A percentile compares a stretch with the other conserved stretches of the same genome.
Evolutionary conservation across 2,797 vertebrate genomes (phyloP).

Genomic region (Yasuhikotakia modesta): DNA sequence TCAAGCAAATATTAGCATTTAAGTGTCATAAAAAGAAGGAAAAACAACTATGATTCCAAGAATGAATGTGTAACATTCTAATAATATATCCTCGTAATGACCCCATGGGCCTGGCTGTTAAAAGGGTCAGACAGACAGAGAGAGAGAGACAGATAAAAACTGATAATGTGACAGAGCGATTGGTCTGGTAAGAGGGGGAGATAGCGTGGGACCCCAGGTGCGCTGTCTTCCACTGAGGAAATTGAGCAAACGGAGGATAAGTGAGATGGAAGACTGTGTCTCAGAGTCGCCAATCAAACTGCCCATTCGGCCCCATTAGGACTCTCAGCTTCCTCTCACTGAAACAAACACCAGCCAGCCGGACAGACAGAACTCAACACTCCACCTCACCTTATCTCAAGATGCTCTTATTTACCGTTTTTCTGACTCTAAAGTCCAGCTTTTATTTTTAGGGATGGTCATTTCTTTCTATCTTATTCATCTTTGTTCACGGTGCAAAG

Average conservation of each 20-base stretch:
- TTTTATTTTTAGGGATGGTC: not conserved
- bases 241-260: slow-evolving; percentile 80
- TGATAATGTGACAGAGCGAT: not conserved
- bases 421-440: not conserved
- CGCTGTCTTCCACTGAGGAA: slow-evolving; percentile 70
- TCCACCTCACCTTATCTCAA: slow-evolving; percentile 14
- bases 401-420: slow-evolving; percentile 6
- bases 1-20: not conserved
- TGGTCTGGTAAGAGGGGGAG: slow-evolving; percentile 53
- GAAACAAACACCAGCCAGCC: slow-evolving; percentile 31
- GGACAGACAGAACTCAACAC: slow-evolving; percentile 9
- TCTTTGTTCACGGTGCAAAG: not conserved
- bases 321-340: slow-evolving; percentile 42
- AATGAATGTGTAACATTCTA: no score
- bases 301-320: slow-evolving; percentile 71
- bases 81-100: no score
- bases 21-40: not conserved
- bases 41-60: not conserved
- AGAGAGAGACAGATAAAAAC: slow-evolving; percentile 72
- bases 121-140: slow-evolving; percentile 58
- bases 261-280: slow-evolving; percentile 78
- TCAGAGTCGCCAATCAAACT: slow-evolving; percentile 62
- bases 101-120: no score
- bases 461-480: not conserved
- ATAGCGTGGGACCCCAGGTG: slow-evolving; percentile 76